phyloP scores from a whole-genome alignment of 2,113 vertebrate species.

The Greenwoodochromis staneri region DNA sequence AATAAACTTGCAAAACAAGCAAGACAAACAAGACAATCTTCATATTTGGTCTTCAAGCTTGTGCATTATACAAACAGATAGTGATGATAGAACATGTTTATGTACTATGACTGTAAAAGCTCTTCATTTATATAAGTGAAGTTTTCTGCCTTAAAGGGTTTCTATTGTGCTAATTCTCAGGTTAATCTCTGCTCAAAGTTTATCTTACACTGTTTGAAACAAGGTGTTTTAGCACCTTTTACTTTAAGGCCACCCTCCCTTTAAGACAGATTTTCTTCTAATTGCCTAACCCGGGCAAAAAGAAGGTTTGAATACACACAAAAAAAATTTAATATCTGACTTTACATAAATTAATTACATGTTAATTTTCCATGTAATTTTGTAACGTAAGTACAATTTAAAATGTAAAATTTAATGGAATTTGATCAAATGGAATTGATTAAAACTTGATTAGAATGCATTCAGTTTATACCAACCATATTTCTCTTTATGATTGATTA shows the following conservation, averaged over 20 bases:
- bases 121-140: not conserved
- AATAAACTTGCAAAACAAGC: not conserved
- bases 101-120: not conserved
- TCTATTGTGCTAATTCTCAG: not conserved
- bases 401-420: not conserved
- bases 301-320: not conserved
- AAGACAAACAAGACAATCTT: not conserved
- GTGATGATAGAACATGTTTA: not conserved
- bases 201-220: not conserved
- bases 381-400: not conserved
- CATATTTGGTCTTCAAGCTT: not conserved
- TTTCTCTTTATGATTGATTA: not conserved
- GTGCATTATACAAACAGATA: not conserved
- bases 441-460: not conserved
- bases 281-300: not conserved
- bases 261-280: not conserved
- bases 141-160: not conserved
- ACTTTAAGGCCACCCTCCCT: not conserved
- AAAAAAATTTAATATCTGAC: not conserved
- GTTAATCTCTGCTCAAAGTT: not conserved
- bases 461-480: not conserved
- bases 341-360: not conserved
- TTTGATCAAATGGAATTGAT: not conserved
- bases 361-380: not conserved
- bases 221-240: not conserved